Evolutionary conservation across 2,888 invertebrate genomes (phyloP).

Genomic region (Hyles lineata): DNA sequence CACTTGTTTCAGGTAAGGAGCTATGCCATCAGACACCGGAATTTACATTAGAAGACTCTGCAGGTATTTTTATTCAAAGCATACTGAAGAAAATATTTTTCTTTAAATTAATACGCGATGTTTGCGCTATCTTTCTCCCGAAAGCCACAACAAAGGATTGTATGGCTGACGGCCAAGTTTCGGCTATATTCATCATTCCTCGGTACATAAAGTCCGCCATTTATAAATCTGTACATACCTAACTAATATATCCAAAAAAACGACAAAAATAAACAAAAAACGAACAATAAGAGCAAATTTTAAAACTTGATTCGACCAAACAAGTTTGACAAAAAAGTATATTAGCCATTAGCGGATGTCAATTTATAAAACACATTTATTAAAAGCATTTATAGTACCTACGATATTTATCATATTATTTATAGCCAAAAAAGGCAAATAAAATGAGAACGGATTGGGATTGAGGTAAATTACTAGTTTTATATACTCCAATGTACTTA

Average conservation of each 20-base stretch:
- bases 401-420: neutral
- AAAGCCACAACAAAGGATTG: constrained; percentile 65
- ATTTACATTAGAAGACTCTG: neutral
- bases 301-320: constrained; percentile 36
- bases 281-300: constrained; percentile 18
- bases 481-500: neutral
- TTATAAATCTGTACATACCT: constrained; percentile 61
- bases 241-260: constrained; percentile 28
- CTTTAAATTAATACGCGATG: constrained; percentile 47
- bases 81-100: constrained; percentile 36
- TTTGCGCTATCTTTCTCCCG: constrained; percentile 53
- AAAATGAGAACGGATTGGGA: constrained; percentile 43
- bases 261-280: constrained; percentile 30
- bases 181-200: constrained; percentile 69
- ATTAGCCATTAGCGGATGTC: constrained; percentile 48
- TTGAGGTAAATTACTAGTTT: neutral
- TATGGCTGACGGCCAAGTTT: constrained; percentile 70
- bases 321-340: constrained; percentile 39
- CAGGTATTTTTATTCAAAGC: constrained; percentile 29
- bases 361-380: constrained; percentile 45
- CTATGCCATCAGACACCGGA: constrained; percentile 10
- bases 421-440: constrained; percentile 39
- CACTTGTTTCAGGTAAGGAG: constrained; percentile 63
- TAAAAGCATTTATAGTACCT: constrained; percentile 14
- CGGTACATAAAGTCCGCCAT: constrained; percentile 60